Evolutionary conservation across 2,797 vertebrate genomes (phyloP).

Genomic region (Psittacula echo): DNA sequence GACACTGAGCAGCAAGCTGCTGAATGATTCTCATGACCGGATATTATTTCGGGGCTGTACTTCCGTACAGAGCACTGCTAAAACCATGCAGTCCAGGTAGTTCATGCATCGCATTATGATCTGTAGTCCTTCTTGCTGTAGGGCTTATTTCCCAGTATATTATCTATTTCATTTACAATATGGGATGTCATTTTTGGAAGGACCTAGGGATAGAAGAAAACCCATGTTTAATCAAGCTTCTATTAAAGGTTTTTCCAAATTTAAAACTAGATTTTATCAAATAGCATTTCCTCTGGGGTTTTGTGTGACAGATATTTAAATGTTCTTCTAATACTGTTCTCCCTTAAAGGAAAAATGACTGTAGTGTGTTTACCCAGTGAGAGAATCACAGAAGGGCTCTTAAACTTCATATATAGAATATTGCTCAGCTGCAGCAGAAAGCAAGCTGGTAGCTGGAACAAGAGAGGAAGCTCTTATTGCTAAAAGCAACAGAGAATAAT

Average conservation of each 20-base stretch:
- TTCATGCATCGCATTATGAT: conserved; percentile 84
- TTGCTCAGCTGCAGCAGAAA: neutral
- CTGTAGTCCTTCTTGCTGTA: conserved; percentile 98
- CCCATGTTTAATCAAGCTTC: neutral
- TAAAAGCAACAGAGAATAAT: neutral
- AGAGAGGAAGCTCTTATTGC: neutral
- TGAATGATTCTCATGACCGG: conserved; percentile 71
- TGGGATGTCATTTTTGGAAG: conserved; percentile 99
- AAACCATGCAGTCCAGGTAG: conserved; percentile 81
- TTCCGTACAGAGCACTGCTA: conserved; percentile 52
- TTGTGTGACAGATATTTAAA: neutral
- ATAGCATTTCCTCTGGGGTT: neutral
- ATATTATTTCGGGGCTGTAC: conserved; percentile 65
- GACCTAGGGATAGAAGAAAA: conserved; percentile 81
- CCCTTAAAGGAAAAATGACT: neutral
- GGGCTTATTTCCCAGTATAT: conserved; percentile 94
- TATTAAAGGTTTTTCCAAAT: neutral
- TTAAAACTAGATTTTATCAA: neutral
- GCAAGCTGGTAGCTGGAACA: neutral
- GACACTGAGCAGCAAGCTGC: conserved; percentile 76
- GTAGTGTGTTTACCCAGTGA: neutral
- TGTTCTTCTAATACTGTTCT: neutral
- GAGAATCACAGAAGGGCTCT: neutral
- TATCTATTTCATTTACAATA: conserved; percentile 93
- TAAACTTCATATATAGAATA: accelerated